Conservation (phyloP, 2,888 invertebrate species). For the Rhingia rostrata region DNA sequence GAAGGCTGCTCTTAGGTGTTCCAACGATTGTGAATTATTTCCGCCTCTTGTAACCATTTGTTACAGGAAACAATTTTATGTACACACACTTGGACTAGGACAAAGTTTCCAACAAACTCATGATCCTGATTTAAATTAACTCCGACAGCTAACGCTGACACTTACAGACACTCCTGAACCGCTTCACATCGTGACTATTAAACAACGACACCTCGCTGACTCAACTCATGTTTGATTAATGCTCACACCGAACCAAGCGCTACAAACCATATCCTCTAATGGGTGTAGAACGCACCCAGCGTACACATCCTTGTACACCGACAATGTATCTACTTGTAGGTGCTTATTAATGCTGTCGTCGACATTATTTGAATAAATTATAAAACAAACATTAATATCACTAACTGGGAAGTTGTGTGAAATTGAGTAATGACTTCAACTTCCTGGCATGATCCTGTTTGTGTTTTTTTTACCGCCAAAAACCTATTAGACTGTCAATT, state of each 20-base stretch:
- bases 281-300: not conserved
- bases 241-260: conserved; percentile 30
- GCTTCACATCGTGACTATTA: conserved; percentile 4
- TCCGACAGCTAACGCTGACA: not conserved
- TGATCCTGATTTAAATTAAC: too few relatives aligned
- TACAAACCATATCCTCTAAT: conserved; percentile 37
- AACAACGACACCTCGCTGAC: not conserved
- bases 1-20: too few relatives aligned
- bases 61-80: too few relatives aligned
- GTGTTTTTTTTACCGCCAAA: not conserved
- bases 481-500: not conserved
- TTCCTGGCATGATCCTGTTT: conserved; percentile 13
- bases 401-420: conserved; percentile 49
- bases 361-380: conserved; percentile 46
- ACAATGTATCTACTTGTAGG: conserved; percentile 16
- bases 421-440: conserved; percentile 37
- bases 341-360: conserved; percentile 44
- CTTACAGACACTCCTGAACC: not conserved
- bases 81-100: too few relatives aligned
- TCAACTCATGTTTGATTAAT: conserved; percentile 39
- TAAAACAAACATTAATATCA: conserved; percentile 49
- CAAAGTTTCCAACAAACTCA: too few relatives aligned
- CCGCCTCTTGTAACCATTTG: too few relatives aligned
- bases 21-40: too few relatives aligned
- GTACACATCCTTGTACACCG: not conserved